Evolutionary conservation across 2,797 vertebrate species (phyloP), one percentile per base, ranked within the genome.

Genomic region (Gorsachius magnificus): DNA sequence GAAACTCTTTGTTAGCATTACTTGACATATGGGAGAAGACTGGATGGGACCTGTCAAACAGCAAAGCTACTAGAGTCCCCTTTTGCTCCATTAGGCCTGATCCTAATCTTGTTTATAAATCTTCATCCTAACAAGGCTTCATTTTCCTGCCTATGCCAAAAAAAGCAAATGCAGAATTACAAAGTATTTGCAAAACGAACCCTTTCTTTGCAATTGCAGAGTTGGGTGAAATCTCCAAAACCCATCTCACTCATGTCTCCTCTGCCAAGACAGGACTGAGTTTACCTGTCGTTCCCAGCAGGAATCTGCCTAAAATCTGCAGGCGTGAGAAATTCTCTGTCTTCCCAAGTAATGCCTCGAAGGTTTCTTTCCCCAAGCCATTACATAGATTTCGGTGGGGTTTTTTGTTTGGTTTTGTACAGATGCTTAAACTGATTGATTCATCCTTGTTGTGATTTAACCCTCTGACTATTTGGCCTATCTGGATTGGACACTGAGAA

Each of bases 1-100:
- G 94, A 94, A 94, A 74, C 65, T 31, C 75, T 41, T 70, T 89
- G 89, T 89, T 89, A 77, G 7, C 45, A 45, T 85, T 93, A 45
- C 54, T 77, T 84, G 83, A 84, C 51, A 65, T 41, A 56, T 43
- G 56, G 60, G 56, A 77, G 25, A 84, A 68, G 60, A 64, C 24
- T 77, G 50, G 65, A 84, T 46, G 75, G 56, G 75, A 65, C n/a
- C 24, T 56, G 31, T 92, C 92, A 95, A 87, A 84, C 7, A 16
- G 19, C 38, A 69, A 69, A 84, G 75, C 65, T 69, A 50, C 50
- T 48, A 38, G 69, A 76, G 38, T 63, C 45, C 35, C 35, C 69
- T 76, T 80, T 82, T 71, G 33, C 86, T 81, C 45, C 69, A n/a
- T 54, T 68, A 84, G 56, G 41, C 29, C 83, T 65, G 51, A 94